These are phyloP conservation scores for Sitophilus oryzae DNA, from an alignment of 1,140 invertebrate genomes.

Conservation along the genomic window DNA sequence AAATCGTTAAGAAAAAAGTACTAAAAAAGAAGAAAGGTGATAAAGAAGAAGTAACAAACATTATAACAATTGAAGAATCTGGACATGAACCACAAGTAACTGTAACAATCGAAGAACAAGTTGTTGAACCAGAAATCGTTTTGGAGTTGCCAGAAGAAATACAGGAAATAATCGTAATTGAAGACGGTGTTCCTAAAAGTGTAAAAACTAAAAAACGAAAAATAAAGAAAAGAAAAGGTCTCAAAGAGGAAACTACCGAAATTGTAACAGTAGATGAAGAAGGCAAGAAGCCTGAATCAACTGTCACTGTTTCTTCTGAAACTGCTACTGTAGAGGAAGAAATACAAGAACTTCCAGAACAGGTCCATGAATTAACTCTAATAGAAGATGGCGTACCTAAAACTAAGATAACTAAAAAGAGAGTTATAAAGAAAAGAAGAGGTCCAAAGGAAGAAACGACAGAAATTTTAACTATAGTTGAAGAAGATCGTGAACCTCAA, in stretches of 20 bases:
- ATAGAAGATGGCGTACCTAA: conserved; percentile 32
- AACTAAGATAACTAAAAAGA: conserved; percentile 40
- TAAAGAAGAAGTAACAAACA: conserved; percentile 45
- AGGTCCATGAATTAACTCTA: conserved; percentile 39
- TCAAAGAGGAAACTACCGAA: conserved; percentile 32
- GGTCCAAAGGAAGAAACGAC: conserved; percentile 33
- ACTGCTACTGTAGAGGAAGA: conserved; percentile 33
- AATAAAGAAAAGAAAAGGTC: conserved; percentile 8
- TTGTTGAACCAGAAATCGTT: conserved; percentile 6
- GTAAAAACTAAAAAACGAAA: conserved; percentile 8
- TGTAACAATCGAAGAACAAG: conserved; percentile 32
- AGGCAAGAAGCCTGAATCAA: conserved; percentile 34
- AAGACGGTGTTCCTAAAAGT: conserved; percentile 4
- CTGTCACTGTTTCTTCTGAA: conserved; percentile 26
- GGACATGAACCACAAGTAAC: conserved; percentile 40
- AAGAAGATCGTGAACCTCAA: conserved; percentile 43
- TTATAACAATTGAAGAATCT: conserved; percentile 46
- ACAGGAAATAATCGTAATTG: conserved; percentile 8
- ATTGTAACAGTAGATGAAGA: conserved; percentile 38
- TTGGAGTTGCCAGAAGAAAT: conserved; percentile 22
- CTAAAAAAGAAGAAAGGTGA: conserved; percentile 40
- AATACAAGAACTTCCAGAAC: conserved; percentile 38
- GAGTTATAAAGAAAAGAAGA: conserved; percentile 33
- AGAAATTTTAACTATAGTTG: conserved; percentile 36
- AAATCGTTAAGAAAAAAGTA: conserved; percentile 40